These are phyloP conservation scores for Drosophila sp. DNA, from an alignment of 1,140 invertebrate genomes.

Conservation along the genomic window DNA sequence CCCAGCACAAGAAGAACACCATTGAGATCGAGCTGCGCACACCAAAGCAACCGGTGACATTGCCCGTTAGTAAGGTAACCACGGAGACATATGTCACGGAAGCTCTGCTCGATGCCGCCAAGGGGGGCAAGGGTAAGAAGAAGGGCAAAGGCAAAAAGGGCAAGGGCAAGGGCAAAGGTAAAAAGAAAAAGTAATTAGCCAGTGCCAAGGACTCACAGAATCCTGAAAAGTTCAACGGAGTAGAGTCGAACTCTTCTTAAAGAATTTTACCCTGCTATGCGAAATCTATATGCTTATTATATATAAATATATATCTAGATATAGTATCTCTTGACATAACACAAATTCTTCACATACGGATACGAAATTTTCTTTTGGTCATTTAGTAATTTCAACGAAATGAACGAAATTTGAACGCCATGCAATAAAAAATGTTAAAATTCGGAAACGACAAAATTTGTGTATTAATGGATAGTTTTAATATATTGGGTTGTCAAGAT, in stretches of 20 bases:
- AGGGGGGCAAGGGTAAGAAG: constrained; percentile 53
- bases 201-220: not conserved
- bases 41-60: constrained; percentile 68
- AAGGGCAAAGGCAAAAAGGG: constrained; percentile 38
- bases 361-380: constrained; percentile 22
- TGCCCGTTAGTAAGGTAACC: constrained; percentile 71
- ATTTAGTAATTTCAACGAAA: constrained; percentile 14
- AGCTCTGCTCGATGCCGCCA: constrained; percentile 55
- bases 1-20: constrained; percentile 73
- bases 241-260: not conserved
- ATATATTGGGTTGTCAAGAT: no score
- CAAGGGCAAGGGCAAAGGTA: constrained; percentile 29
- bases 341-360: constrained; percentile 7
- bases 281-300: not conserved
- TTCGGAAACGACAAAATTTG: not conserved
- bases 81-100: constrained; percentile 81
- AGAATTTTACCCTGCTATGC: not conserved
- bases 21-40: constrained; percentile 82
- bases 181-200: constrained; percentile 47
- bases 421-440: not conserved
- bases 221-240: not conserved
- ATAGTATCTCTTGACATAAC: constrained; percentile 1
- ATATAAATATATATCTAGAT: constrained; percentile 1
- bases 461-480: not conserved
- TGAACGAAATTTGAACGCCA: constrained; percentile 9